Percentiles rank a stretch among this genome's conserved stretches.
Evolutionary conservation across 2,797 vertebrate species (phyloP).

Genomic region (Bucorvus abyssinicus): DNA sequence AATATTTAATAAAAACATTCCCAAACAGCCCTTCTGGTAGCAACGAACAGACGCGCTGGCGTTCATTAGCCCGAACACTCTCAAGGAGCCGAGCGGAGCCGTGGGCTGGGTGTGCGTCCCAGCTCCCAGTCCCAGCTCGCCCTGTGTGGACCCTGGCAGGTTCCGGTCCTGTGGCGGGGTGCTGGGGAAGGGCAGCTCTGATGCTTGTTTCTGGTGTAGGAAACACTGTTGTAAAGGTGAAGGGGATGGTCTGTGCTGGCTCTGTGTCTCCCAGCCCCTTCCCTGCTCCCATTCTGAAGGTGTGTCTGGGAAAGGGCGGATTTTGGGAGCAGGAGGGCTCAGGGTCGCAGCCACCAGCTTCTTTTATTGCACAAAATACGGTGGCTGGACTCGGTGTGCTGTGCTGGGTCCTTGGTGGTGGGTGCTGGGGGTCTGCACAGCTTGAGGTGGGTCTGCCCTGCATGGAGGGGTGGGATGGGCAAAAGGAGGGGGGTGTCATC

Average conservation of each 20-base stretch:
- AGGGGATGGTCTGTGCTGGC: neutral
- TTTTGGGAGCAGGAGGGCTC: neutral
- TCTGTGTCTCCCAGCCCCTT: neutral
- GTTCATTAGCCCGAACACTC: neutral
- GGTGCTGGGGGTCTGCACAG: neutral
- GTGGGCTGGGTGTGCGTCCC: neutral
- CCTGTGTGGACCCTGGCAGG: rapidly evolving
- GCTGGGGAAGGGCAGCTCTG: neutral
- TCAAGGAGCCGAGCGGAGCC: neutral
- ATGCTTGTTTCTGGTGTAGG: rapidly evolving
- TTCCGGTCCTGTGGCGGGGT: rapidly evolving
- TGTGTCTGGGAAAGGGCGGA: neutral
- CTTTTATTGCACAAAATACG: rapidly evolving
- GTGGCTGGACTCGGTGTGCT: rapidly evolving
- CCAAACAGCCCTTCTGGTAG: neutral
- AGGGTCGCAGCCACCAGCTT: neutral
- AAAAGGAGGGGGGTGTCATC: neutral
- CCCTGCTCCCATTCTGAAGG: neutral
- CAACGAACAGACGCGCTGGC: neutral
- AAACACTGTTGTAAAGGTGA: rapidly evolving
- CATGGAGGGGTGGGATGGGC: rapidly evolving
- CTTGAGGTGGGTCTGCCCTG: neutral
- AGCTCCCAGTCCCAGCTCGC: rapidly evolving
- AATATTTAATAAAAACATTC: conserved; percentile 23
- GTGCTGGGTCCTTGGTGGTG: neutral